Evolutionary conservation across 2,797 vertebrate species (phyloP).

Genomic region (Sebastes hubbsi): DNA sequence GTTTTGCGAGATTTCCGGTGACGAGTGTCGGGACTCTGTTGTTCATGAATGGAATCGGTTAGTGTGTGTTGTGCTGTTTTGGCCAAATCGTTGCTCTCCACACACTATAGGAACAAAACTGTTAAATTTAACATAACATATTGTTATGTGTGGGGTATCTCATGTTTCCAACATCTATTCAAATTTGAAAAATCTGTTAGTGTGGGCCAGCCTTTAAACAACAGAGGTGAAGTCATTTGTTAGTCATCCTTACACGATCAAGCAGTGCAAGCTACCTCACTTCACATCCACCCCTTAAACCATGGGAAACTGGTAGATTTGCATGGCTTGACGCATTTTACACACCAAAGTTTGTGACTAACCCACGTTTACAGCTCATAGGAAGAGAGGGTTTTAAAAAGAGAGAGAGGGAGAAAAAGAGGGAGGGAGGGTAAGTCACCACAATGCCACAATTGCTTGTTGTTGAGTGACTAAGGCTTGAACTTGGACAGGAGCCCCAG

Average conservation of each 20-base stretch:
- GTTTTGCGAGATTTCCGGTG: too few relatives aligned
- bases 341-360: conserved; percentile 46
- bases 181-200: too few relatives aligned
- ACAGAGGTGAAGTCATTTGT: conserved; percentile 16
- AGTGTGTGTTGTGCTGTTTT: too few relatives aligned
- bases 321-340: conserved; percentile 41
- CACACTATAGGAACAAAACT: too few relatives aligned
- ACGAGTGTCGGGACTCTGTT: too few relatives aligned
- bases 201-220: background rate
- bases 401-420: conserved; percentile 9
- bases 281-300: conserved; percentile 24
- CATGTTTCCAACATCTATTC: too few relatives aligned
- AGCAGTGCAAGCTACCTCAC: background rate
- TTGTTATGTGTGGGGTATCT: too few relatives aligned
- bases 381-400: conserved; percentile 28
- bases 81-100: too few relatives aligned
- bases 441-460: conserved; percentile 67
- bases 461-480: conserved; percentile 63
- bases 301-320: conserved; percentile 17
- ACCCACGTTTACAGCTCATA: conserved; percentile 44
- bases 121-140: too few relatives aligned
- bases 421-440: conserved; percentile 52
- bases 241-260: conserved; percentile 36
- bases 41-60: too few relatives aligned
- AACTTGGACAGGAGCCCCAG: conserved; percentile 41